phyloP scores from a whole-genome alignment of 2,797 vertebrate species.

The Tauraco hartlaubi region DNA sequence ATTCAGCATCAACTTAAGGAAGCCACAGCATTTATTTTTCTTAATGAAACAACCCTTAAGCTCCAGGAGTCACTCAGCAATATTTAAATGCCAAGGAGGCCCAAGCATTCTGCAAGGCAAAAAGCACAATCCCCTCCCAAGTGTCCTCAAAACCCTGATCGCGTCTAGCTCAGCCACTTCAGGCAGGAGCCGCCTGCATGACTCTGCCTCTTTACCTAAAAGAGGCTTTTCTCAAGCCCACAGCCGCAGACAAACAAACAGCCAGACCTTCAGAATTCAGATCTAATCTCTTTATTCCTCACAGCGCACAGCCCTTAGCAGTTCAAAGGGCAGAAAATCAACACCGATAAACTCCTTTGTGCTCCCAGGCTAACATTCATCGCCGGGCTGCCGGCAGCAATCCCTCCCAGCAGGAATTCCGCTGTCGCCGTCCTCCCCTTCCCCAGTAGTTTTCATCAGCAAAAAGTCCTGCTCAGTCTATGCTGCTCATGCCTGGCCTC shows the following conservation, averaged over 20 bases:
- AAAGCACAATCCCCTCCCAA: not conserved
- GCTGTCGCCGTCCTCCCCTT: rapidly evolving
- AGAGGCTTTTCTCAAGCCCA: slow-evolving; percentile 1
- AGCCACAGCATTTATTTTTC: not conserved
- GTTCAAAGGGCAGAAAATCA: slow-evolving; percentile 60
- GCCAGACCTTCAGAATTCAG: not conserved
- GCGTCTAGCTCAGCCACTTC: not conserved
- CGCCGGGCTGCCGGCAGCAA: not conserved
- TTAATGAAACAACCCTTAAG: not conserved
- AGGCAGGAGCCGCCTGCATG: not conserved
- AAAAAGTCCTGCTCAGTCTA: not conserved
- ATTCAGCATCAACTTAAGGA: not conserved
- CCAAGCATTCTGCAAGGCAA: not conserved
- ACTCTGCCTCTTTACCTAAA: not conserved
- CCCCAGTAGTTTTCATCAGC: not conserved
- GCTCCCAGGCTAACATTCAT: not conserved
- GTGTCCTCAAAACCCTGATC: not conserved
- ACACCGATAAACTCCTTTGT: slow-evolving; percentile 13
- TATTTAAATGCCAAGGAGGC: not conserved
- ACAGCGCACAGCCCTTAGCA: not conserved
- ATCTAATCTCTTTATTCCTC: slow-evolving; percentile 48
- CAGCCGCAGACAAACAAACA: slow-evolving; percentile 35
- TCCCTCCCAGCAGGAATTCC: not conserved
- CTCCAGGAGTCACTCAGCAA: not conserved
- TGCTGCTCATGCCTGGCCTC: not conserved